phyloP scores from a whole-genome alignment of 2,113 vertebrate species.

The Ameiurus melas region DNA sequence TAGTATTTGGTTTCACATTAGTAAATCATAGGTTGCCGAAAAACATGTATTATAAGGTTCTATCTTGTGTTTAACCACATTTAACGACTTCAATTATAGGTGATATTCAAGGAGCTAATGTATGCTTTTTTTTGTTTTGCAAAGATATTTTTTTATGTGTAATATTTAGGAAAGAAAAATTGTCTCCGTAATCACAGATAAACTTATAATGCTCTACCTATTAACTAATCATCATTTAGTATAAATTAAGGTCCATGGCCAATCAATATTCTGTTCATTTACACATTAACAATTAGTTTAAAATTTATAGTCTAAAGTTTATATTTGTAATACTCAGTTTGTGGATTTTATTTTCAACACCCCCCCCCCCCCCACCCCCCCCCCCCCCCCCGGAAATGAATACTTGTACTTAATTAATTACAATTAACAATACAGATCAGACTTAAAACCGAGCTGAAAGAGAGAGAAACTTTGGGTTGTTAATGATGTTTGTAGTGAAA shows the following conservation, averaged over 20 bases:
- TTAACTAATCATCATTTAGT: background rate
- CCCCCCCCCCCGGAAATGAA: no score
- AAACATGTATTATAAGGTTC: background rate
- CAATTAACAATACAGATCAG: background rate
- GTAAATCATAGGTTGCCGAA: background rate
- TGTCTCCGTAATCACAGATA: no score
- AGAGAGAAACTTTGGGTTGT: background rate
- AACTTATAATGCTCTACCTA: background rate
- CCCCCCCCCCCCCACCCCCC: no score
- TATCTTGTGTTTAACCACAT: background rate
- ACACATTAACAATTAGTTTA: background rate
- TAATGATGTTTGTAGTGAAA: background rate
- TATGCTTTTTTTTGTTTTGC: background rate
- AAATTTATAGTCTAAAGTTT: no score
- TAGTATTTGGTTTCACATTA: background rate
- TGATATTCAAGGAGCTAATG: background rate
- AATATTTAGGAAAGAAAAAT: background rate
- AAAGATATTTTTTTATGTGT: background rate
- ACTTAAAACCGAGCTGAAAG: background rate
- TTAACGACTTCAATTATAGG: background rate
- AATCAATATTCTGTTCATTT: background rate
- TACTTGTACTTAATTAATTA: no score
- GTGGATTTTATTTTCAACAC: no score
- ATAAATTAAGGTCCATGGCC: background rate
- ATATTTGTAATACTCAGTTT: no score